These are phyloP conservation scores for Actinia equina DNA, from an alignment of 64 coral and sea anemone genomes.

Conservation along the genomic window DNA sequence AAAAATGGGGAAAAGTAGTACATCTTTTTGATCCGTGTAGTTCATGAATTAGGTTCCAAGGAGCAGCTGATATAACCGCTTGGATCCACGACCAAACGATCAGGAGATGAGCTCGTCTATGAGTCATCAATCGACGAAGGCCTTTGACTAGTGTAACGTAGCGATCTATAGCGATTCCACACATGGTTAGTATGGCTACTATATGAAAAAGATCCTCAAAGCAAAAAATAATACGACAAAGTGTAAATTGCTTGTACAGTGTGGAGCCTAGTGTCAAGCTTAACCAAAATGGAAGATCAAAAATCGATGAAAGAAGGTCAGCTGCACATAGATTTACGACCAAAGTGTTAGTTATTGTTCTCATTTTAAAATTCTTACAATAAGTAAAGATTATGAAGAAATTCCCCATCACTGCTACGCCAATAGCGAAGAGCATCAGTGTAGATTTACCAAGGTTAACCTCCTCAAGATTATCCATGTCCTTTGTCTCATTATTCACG, in stretches of 20 bases:
- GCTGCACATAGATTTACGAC: conserved; percentile 72
- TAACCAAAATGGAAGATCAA: conserved; percentile 70
- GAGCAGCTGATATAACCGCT: conserved; percentile 50
- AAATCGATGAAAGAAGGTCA: conserved; percentile 73
- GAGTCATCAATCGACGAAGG: conserved; percentile 61
- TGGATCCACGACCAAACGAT: conserved; percentile 70
- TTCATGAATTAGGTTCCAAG: conserved; percentile 29
- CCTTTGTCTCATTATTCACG: background rate
- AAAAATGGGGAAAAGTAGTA: conserved; percentile 54
- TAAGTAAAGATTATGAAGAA: conserved; percentile 78
- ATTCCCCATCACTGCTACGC: conserved; percentile 69
- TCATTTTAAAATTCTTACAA: conserved; percentile 83
- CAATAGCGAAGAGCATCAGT: conserved; percentile 46
- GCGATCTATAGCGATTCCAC: conserved; percentile 86
- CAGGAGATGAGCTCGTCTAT: conserved; percentile 23
- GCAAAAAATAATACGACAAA: conserved; percentile 56
- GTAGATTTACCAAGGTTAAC: conserved; percentile 8
- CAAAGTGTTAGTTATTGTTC: conserved; percentile 76
- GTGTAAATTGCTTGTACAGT: conserved; percentile 29
- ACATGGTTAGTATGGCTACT: conserved; percentile 70
- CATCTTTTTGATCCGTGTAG: conserved; percentile 9
- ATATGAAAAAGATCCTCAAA: conserved; percentile 75
- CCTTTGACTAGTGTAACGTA: conserved; percentile 76
- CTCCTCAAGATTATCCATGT: background rate
- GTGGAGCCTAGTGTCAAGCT: background rate